Percentiles rank a stretch among this genome's conserved stretches.
phyloP scores from a whole-genome alignment of 2,888 invertebrate genomes.

The Electrophaes corylata region DNA sequence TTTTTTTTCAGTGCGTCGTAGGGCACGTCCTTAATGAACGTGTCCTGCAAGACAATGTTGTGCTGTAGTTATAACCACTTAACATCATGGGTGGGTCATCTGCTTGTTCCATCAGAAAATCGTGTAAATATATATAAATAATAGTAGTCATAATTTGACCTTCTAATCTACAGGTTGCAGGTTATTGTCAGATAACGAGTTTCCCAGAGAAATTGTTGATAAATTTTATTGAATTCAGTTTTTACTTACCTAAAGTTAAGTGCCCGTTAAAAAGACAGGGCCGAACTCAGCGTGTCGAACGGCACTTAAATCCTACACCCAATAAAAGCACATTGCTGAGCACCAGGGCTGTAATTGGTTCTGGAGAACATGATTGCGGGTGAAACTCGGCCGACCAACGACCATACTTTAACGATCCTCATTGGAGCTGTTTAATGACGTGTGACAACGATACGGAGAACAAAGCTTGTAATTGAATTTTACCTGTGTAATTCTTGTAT shows the following conservation, averaged over 20 bases:
- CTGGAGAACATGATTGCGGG: slow-evolving; percentile 65
- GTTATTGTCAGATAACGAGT: not conserved
- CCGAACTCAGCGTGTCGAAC: slow-evolving; percentile 73
- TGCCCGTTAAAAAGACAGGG: slow-evolving; percentile 75
- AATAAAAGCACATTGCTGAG: slow-evolving; percentile 77
- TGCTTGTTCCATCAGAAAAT: no score
- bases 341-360: slow-evolving; percentile 78
- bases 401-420: slow-evolving; percentile 73
- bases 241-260: slow-evolving; percentile 51
- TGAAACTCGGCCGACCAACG: slow-evolving; percentile 32
- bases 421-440: slow-evolving; percentile 80
- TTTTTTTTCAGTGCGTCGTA: no score
- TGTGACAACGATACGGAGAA: slow-evolving; percentile 73
- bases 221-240: slow-evolving; percentile 14
- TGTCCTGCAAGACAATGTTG: no score
- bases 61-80: no score
- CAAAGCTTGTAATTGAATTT: slow-evolving; percentile 78
- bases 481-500: slow-evolving; percentile 51
- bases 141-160: no score
- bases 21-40: no score
- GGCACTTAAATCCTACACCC: slow-evolving; percentile 83
- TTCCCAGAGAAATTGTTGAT: not conserved
- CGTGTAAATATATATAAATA: no score
- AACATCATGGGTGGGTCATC: no score
- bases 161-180: no score